Conservation (phyloP, 2,888 invertebrate genomes). For the Chalcis sispes region DNA sequence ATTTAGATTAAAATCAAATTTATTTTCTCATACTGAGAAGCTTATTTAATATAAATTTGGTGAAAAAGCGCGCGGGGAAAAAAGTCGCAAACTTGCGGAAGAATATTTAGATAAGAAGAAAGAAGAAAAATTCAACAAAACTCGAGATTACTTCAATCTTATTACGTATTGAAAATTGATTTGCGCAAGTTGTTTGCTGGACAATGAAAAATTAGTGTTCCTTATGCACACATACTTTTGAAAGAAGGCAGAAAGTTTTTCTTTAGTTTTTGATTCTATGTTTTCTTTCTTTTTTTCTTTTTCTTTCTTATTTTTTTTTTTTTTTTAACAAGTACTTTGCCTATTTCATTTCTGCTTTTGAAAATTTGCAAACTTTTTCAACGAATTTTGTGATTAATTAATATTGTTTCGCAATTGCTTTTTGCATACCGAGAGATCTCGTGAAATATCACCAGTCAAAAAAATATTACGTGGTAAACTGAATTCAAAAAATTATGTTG, state of each 20-base stretch:
- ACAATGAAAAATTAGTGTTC: conserved; percentile 29
- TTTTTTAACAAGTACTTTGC: neutral
- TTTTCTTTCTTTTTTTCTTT: neutral
- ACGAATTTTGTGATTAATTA: neutral
- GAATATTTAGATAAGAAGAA: neutral
- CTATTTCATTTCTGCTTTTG: no score
- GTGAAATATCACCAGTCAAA: no score
- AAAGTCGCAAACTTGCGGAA: no score
- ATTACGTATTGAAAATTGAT: conserved; percentile 28
- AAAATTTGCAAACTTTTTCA: neutral
- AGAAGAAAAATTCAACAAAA: neutral
- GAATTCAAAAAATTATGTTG: no score
- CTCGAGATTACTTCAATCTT: conserved; percentile 24
- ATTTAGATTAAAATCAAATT: no score
- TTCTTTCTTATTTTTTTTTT: neutral
- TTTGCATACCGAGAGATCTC: no score
- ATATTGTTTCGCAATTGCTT: neutral
- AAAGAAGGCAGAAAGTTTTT: neutral
- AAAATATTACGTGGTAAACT: no score
- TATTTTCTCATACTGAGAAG: no score
- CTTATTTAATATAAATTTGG: no score
- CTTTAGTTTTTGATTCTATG: neutral
- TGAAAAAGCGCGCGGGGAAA: no score
- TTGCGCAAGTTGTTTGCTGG: conserved; percentile 6
- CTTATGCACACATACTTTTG: neutral